Base-by-base conservation (phyloP, 2,888 invertebrate genomes). In the Helleia helle region DNA sequence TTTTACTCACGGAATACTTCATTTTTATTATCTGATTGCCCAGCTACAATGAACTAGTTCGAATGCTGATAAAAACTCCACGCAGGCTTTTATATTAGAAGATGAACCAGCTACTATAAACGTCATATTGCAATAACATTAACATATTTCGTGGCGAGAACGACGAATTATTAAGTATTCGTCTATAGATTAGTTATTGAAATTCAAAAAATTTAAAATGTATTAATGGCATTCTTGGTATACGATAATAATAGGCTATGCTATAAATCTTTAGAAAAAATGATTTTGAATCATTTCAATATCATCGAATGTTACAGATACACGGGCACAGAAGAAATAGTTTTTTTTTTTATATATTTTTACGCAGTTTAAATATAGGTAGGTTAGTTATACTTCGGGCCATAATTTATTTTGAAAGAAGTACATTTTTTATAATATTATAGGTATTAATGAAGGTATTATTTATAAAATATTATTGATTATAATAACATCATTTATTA, bases 1-100 rank as follows among this genome's bases (percentile, higher is more conserved):
- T 48, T 47, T 24, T 46, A 79, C 77, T 79, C 68, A 79, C 77
- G 47, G 66, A 65, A 59, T 64, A 65, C 69, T 63, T 76, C 77
- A 79, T 79, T 56, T 63, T 53, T 46, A 43, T 37, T 48, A 47
- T 49, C 44, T 43, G 49, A 51, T 55, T 61, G 67, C 45, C 67
- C 68, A 66, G 71, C 72, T 67, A 60, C 64, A 70, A 49, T 74
- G 72, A 67, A 72, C 79, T 80, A 80, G 69, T 72, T 79, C 55
- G 77, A 79, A 71, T 81, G 81, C 58, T 56, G 63, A 51, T 63
- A 61, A 73, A 79, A 69, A 77, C 76, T 68, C 63, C 55, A 70
- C 67, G 70, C 72, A 55, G 57, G 71, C 76, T 73, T 80, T 65
- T 81, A 79, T 79, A 80, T 73, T 51, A 48, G 54, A 58, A 61